Percentiles rank a stretch among this genome's conserved stretches.
Conservation (phyloP, 2,797 vertebrate genomes). For the Acrossocheilus fasciatus region DNA sequence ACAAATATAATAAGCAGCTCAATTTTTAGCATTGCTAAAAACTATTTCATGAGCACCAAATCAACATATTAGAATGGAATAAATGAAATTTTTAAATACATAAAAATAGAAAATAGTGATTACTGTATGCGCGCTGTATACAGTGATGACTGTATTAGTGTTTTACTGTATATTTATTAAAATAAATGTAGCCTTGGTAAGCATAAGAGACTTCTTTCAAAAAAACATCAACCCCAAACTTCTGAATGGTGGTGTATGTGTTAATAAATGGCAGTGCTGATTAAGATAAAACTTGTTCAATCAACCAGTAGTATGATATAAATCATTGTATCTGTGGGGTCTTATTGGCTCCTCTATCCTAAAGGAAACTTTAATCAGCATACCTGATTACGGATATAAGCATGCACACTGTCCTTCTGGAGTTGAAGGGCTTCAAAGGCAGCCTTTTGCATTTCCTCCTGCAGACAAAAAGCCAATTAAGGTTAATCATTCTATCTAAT, state of each 20-base stretch:
- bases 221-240: not conserved
- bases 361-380: not conserved
- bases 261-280: not conserved
- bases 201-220: not conserved
- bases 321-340: not conserved
- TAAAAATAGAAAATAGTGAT: not conserved
- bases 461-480: slow-evolving; percentile 46
- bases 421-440: slow-evolving; percentile 95
- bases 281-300: not conserved
- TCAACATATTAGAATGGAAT: not conserved
- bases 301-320: not conserved
- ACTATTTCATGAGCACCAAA: not conserved
- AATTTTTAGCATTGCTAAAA: not conserved
- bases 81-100: not conserved
- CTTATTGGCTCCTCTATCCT: not conserved
- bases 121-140: not conserved
- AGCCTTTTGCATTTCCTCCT: slow-evolving; percentile 95
- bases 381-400: slow-evolving; percentile 93
- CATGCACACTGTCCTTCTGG: slow-evolving; percentile 90
- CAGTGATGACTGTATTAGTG: not conserved
- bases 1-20: no score
- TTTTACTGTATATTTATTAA: not conserved
- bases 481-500: not conserved
- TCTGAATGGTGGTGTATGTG: not conserved
- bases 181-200: not conserved